These are phyloP conservation scores for Priocnemis perturbator DNA, from an alignment of 2,888 invertebrate genomes.

Conservation along the genomic window DNA sequence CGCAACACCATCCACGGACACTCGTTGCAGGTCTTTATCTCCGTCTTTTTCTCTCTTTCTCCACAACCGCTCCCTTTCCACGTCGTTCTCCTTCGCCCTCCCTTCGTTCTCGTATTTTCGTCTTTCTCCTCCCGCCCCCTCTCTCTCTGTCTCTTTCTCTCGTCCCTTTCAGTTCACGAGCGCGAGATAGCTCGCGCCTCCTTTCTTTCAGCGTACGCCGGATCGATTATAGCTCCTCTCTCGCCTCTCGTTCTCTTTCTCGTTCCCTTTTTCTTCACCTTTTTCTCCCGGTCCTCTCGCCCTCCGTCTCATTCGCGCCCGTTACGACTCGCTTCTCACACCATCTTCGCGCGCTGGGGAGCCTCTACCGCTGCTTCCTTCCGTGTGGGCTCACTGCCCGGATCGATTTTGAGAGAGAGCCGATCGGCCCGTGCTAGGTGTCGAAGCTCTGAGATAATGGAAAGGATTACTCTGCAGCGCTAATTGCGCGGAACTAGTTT, in stretches of 20 bases:
- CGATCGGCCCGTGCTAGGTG: not conserved
- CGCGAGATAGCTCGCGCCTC: constrained; percentile 59
- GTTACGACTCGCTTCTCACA: constrained; percentile 9
- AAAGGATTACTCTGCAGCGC: constrained; percentile 1
- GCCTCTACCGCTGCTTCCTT: not conserved
- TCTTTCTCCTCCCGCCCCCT: constrained; percentile 25
- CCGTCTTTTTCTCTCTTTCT: constrained; percentile 28
- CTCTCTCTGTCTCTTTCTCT: constrained; percentile 4
- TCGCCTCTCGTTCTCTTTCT: constrained; percentile 15
- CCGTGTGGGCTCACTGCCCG: constrained; percentile 5
- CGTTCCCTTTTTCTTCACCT: constrained; percentile 15
- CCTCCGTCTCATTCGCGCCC: not conserved
- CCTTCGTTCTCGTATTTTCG: constrained; percentile 3
- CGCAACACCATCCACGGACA: constrained; percentile 51
- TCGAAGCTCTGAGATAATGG: constrained; percentile 1
- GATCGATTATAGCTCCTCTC: constrained; percentile 54
- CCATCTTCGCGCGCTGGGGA: constrained; percentile 1
- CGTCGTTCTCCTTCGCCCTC: constrained; percentile 11
- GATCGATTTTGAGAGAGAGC: constrained; percentile 8
- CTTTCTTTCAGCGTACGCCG: constrained; percentile 55
- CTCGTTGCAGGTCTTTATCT: not conserved
- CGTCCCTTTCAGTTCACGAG: constrained; percentile 36
- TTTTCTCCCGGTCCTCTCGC: not conserved
- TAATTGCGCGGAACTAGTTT: constrained; percentile 2
- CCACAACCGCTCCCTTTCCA: not conserved